Evolutionary conservation across 2,888 invertebrate genomes (phyloP).

Genomic region (Caenorhabditis plicata): DNA sequence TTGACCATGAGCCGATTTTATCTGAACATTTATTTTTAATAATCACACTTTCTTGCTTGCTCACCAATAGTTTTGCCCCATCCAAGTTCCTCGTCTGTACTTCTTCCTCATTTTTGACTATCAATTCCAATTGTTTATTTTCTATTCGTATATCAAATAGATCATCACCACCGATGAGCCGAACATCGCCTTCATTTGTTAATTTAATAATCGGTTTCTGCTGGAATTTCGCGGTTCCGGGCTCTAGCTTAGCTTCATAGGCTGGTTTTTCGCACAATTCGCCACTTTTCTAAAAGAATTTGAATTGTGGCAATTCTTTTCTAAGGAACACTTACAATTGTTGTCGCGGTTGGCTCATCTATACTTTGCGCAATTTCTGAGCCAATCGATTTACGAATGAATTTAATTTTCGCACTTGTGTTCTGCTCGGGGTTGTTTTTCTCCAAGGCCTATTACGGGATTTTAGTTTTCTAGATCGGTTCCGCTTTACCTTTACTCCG

Average conservation of each 20-base stretch:
- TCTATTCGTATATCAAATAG: constrained; percentile 7
- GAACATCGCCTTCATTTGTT: constrained; percentile 6
- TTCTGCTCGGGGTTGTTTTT: not conserved
- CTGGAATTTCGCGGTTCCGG: constrained; percentile 19
- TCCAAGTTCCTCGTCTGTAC: constrained; percentile 19
- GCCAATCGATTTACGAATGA: not conserved
- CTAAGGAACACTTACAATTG: not conserved
- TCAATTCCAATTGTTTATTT: constrained; percentile 11
- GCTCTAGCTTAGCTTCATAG: constrained; percentile 17
- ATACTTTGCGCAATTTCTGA: not conserved
- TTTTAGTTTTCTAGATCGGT: not conserved
- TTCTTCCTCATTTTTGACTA: constrained; percentile 2
- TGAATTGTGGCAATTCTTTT: not conserved
- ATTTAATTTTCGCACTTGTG: not conserved
- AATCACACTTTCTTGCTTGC: not conserved
- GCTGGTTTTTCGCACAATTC: constrained; percentile 22
- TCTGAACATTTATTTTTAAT: no score
- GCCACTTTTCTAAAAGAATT: no score
- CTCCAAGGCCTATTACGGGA: not conserved
- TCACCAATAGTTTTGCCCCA: constrained; percentile 21
- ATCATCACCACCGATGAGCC: constrained; percentile 21
- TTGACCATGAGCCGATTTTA: not conserved
- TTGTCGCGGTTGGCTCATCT: not conserved
- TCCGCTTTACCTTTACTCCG: constrained; percentile 21
- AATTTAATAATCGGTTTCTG: not conserved